These are phyloP conservation scores for Lamellibrachia satsuma DNA, from an alignment of 2,888 invertebrate genomes.

Conservation along the genomic window DNA sequence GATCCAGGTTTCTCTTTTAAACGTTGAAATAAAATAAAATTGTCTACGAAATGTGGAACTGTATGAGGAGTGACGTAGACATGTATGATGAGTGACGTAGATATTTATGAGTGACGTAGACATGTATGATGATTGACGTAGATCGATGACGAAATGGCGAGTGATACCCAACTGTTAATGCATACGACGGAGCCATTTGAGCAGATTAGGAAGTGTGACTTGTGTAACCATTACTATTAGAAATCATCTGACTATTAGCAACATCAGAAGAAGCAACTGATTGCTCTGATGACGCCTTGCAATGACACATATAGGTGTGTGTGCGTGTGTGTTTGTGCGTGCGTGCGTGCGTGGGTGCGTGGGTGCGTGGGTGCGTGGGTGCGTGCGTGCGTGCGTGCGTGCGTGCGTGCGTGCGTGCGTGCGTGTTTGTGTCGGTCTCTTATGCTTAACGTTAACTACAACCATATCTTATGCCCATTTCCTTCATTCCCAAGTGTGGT, in stretches of 20 bases:
- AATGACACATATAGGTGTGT: neutral
- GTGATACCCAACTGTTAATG: neutral
- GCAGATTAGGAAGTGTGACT: neutral
- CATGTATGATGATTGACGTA: neutral
- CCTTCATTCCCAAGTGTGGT: no score
- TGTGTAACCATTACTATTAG: neutral
- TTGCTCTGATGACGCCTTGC: neutral
- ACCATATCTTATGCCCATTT: no score
- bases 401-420: neutral
- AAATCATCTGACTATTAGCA: neutral
- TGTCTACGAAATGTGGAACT: neutral
- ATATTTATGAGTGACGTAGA: neutral
- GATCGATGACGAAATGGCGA: neutral
- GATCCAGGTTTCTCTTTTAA: neutral
- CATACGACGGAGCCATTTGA: neutral
- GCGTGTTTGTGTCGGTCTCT: neutral
- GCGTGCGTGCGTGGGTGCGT: neutral
- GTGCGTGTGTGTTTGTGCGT: neutral
- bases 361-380: neutral
- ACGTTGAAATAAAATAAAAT: neutral
- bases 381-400: neutral
- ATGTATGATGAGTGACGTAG: neutral
- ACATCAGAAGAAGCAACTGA: neutral
- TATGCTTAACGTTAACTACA: neutral
- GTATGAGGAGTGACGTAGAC: no score